Conservation (phyloP, 2,113 vertebrate genomes). For the Tauraco erythrolophus region DNA sequence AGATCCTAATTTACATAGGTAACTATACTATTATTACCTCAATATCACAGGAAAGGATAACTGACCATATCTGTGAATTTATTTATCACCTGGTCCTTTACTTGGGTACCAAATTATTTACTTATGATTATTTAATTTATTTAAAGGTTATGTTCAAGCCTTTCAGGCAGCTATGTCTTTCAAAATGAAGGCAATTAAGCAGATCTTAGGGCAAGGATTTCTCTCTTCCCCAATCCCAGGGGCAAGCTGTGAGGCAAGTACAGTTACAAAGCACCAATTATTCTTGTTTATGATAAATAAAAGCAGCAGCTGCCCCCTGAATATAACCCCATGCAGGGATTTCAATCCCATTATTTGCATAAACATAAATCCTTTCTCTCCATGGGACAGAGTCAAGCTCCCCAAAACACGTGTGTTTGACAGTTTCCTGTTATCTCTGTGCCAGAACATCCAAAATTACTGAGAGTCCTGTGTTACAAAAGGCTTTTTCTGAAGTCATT, state of each 20-base stretch:
- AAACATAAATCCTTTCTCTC: slow-evolving; percentile 35
- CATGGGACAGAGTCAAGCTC: background rate
- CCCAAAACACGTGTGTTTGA: background rate
- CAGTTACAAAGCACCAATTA: slow-evolving; percentile 28
- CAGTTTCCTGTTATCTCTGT: background rate
- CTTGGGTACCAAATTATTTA: background rate
- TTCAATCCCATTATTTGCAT: slow-evolving; percentile 37
- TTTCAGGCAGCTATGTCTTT: background rate
- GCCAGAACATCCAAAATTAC: background rate
- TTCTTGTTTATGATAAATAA: slow-evolving; percentile 18
- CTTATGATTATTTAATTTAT: background rate
- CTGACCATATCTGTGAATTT: background rate
- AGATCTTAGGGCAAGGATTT: background rate
- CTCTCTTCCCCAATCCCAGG: background rate
- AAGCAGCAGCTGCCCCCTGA: slow-evolving; percentile 35
- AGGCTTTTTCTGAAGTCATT: background rate
- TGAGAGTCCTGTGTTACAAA: background rate
- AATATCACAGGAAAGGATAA: background rate
- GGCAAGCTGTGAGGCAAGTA: slow-evolving; percentile 5
- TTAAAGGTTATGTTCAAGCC: background rate
- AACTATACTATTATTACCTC: background rate
- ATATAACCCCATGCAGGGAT: background rate
- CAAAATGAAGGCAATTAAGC: background rate
- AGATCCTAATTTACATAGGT: background rate
- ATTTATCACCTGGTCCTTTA: background rate